Evolutionary conservation across 2,888 invertebrate species (phyloP), one percentile per base, ranked within the genome.

Genomic region (Scaptomyza tumidula): DNA sequence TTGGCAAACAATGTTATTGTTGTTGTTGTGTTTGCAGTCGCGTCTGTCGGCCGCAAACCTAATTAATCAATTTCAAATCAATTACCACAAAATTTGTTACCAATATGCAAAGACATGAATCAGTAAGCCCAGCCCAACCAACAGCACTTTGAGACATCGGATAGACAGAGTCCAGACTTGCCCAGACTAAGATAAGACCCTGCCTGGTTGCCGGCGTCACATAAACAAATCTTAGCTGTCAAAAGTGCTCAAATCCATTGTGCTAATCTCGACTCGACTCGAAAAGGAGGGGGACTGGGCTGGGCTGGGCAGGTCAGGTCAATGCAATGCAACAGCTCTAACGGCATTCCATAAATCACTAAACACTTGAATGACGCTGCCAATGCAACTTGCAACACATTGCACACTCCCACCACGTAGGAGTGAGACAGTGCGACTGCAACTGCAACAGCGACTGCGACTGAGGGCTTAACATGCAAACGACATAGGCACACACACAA

Each of bases 311-410:
- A 10, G 33, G 33, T 0, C 9, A 3, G 33, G 33, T 33, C 33
- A 33, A 6, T 9, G 9, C 48, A 48, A 19, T 14, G 59, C 72
- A 71, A 61, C 61, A 74, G 68, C 88, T 85, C 80, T 75, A 89
- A 90, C 86, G 84, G 79, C 89, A 85, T 90, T 89, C 89, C 90
- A 90, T 90, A 90, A 90, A 90, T 90, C 91, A 91, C 87, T 85
- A 79, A 87, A 88, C 87, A 87, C 82, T 80, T 88, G 82, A 85
- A 85, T 79, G 87, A 77, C 78, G 78, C 85, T 85, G 85, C 89
- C 86, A 89, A 88, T 78, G 77, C 88, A 75, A 78, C 83, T 77
- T 80, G 89, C 85, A 88, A 85, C 86, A 87, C 84, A 89, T 89
- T 88, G 82, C 70, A 63, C 70, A 58, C 62, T 43, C 39, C 33